Percentiles rank a stretch among this genome's conserved stretches.
Conservation (phyloP, 2,888 invertebrate species). For the Petrolisthes manimaculis region DNA sequence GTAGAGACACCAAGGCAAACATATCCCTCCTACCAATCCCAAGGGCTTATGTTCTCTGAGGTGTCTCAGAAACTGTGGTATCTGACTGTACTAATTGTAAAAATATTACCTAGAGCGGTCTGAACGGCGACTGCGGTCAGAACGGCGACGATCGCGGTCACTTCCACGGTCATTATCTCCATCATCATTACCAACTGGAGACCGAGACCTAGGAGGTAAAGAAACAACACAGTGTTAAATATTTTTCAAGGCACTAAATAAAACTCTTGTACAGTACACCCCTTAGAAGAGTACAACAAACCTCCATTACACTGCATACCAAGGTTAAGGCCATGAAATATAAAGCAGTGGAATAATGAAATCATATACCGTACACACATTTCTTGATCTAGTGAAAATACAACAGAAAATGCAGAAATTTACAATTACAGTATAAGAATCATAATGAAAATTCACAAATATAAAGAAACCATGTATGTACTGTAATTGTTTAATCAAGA, state of each 20-base stretch:
- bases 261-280: background rate
- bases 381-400: too few species aligned
- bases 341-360: too few species aligned
- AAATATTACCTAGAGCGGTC: constrained; percentile 43
- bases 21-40: too few species aligned
- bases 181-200: constrained; percentile 53
- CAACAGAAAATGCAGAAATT: too few species aligned
- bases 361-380: too few species aligned
- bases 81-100: background rate
- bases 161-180: constrained; percentile 37
- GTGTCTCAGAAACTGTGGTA: background rate
- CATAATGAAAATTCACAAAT: too few species aligned
- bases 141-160: constrained; percentile 46
- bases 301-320: too few species aligned
- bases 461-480: too few species aligned
- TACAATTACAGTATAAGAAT: too few species aligned
- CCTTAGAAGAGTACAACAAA: background rate
- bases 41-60: background rate
- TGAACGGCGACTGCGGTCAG: constrained; percentile 37
- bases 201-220: constrained; percentile 50
- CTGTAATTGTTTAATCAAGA: too few species aligned
- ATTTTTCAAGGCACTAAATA: background rate
- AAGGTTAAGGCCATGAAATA: too few species aligned
- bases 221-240: background rate
- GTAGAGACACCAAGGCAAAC: too few species aligned